Percentiles rank a stretch among this genome's conserved stretches.
Evolutionary conservation across 1,140 invertebrate species (phyloP).

Genomic region (Bathynomus jamesi): DNA sequence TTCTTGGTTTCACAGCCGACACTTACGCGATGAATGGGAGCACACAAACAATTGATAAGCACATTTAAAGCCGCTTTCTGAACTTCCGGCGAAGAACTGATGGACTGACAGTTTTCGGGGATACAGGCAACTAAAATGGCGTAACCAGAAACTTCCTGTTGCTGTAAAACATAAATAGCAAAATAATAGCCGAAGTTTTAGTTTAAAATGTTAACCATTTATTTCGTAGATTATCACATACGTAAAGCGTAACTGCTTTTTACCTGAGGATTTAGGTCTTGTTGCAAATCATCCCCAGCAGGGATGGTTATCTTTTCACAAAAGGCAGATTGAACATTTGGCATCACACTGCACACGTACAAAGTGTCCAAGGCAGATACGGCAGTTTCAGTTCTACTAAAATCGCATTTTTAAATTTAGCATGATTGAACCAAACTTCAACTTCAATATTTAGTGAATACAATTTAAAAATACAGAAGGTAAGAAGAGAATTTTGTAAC

Average conservation of each 20-base stretch:
- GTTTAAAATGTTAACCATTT: no score
- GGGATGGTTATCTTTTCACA: constrained; percentile 55
- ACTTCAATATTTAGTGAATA: no score
- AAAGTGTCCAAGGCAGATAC: constrained; percentile 81
- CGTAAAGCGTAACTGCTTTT: constrained; percentile 47
- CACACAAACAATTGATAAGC: constrained; percentile 87
- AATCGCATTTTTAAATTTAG: neutral
- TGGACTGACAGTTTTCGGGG: constrained; percentile 26
- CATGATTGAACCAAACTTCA: no score
- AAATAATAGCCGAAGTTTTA: neutral
- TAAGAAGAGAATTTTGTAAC: no score
- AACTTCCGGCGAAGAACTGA: constrained; percentile 58
- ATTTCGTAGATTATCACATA: neutral
- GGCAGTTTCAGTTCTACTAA: constrained; percentile 72
- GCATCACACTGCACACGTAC: constrained; percentile 78
- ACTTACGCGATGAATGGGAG: constrained; percentile 69
- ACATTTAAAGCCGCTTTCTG: constrained; percentile 80
- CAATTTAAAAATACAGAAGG: no score
- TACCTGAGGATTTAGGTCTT: constrained; percentile 24
- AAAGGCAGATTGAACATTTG: constrained; percentile 68
- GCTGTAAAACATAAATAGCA: neutral
- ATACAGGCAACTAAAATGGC: constrained; percentile 28
- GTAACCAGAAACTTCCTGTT: constrained; percentile 26
- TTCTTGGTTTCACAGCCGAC: neutral
- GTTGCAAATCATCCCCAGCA: constrained; percentile 29